Evolutionary conservation across 2,113 vertebrate genomes (phyloP).

Genomic region (Lynx canadensis): DNA sequence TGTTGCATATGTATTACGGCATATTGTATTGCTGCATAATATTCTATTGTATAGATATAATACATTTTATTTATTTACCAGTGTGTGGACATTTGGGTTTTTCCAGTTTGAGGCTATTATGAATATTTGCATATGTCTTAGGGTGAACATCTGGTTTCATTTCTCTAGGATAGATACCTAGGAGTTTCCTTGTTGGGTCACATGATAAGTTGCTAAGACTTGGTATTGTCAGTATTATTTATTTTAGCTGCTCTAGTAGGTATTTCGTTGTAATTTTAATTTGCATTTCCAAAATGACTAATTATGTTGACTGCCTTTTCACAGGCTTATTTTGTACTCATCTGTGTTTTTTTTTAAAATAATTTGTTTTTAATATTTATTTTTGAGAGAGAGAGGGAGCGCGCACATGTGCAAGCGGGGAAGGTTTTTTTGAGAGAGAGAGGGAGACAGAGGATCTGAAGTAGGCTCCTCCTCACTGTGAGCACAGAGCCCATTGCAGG

Average conservation of each 20-base stretch:
- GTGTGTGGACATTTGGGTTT: not conserved
- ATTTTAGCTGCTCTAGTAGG: not conserved
- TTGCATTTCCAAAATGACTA: not conserved
- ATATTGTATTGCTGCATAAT: not conserved
- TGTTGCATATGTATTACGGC: not conserved
- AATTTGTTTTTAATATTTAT: too few relatives aligned
- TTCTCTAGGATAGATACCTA: conserved; percentile 10
- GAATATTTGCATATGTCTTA: not conserved
- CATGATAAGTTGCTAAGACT: not conserved
- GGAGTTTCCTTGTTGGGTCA: not conserved
- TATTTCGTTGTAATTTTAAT: not conserved
- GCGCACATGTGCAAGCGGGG: too few relatives aligned
- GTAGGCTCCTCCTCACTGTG: too few relatives aligned
- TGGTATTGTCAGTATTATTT: not conserved
- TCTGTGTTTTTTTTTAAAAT: not conserved
- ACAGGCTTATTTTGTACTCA: not conserved
- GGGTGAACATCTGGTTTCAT: not conserved
- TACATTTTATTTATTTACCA: not conserved
- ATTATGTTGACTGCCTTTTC: not conserved
- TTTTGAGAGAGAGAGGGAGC: too few relatives aligned
- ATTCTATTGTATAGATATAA: not conserved
- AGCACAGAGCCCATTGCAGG: too few relatives aligned
- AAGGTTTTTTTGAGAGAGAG: too few relatives aligned
- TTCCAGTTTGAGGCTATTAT: not conserved
- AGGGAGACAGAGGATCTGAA: too few relatives aligned